Base-by-base conservation (phyloP, 2,888 invertebrate genomes). In the Capitulum mitella region DNA sequence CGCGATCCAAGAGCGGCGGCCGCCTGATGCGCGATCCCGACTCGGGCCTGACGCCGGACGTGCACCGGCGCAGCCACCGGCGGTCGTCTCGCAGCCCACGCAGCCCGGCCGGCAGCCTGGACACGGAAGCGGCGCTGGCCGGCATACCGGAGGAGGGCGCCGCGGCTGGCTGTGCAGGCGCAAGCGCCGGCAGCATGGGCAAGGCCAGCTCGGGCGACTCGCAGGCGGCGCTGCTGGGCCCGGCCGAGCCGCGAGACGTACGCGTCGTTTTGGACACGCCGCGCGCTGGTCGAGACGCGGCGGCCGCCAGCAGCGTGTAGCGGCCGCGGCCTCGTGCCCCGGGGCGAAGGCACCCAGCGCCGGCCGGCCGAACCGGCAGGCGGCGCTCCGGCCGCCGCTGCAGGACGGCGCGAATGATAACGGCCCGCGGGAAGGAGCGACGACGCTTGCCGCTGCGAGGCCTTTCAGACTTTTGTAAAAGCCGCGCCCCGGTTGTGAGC, bases 1-100 rank as follows among this genome's bases (percentile, higher is more conserved):
- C 80, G 3, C 74, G 81, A 26, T 80, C 82, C 51, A 80, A 79
- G 64, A 80, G 81, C 46, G 82, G 82, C 14, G 79, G 81, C 40
- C 78, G 82, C 1, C 78, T 82, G 19, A 78, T 80, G 26, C 64
- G 80, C 19, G 81, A 82, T 46, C 77, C 78, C 5, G 81, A 81
- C 26, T 80, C 80, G 43, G 80, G 81, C 14, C 78, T 78, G 51
- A 81, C 82, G n/a, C 81, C 82, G 1, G 79, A 78, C 0, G 77
- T 80, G 32, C 81, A 82, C 58, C 77, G 80, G 16, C 79, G 80
- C 19, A 10, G 46, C 10, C 29, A 29, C 16, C 46, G 76, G 22
- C 43, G 76, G 3, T 1, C 16, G 16, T 76, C 76, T 1, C 76
- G 76, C 16, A 76, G 43, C 26, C 46, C 76, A 1, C 37, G 70